Base-by-base conservation (phyloP, 1,140 invertebrate species). In the Cydia strobilella region DNA sequence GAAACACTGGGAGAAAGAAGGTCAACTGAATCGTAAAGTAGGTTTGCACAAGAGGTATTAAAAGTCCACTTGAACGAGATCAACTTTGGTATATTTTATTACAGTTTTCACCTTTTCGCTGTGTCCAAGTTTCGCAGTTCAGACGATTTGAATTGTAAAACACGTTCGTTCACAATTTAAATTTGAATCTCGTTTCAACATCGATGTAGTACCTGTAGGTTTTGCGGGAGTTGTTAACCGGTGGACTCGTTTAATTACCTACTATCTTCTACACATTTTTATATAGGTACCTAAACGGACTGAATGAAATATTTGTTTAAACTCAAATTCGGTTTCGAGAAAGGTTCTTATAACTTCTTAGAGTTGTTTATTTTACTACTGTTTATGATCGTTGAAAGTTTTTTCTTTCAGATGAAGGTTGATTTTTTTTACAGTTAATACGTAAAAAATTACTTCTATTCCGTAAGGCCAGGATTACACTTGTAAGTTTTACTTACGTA, bases 81-180 rank as follows among this genome's bases (percentile, higher is more conserved):
- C 76, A 79, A 78, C 48, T 80, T 76, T n/a, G 75, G 74, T 79
- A 77, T 78, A 81, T 80, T 79, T 82, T 82, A 82, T 78, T 78
- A 79, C 77, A 79, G 73, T 80, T 80, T 79, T 80, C 81, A 82
- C 81, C 81, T 83, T 78, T 79, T 72, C 75, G 23, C 35, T 59
- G 73, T 80, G 81, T 79, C 76, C 76, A 81, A 81, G 74, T 83
- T 81, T 78, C 63, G 73, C 39, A 63, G 74, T 76, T 77, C 73
- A 27, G 31, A 27, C 45, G 31, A 83, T 81, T 83, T 83, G 81
- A 83, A 83, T 83, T 83, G 81, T 81, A 83, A 81, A 83, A 83
- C 78, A 78, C 73, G 69, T 77, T 77, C 75, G 63, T 71, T 69
- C 75, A 63, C 75, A 72, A 81, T 83, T 83, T 81, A 83, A 81